Evolutionary conservation across 2,113 vertebrate genomes (phyloP), one percentile per base, ranked within the genome.

Genomic region (Lamprotornis superbus): DNA sequence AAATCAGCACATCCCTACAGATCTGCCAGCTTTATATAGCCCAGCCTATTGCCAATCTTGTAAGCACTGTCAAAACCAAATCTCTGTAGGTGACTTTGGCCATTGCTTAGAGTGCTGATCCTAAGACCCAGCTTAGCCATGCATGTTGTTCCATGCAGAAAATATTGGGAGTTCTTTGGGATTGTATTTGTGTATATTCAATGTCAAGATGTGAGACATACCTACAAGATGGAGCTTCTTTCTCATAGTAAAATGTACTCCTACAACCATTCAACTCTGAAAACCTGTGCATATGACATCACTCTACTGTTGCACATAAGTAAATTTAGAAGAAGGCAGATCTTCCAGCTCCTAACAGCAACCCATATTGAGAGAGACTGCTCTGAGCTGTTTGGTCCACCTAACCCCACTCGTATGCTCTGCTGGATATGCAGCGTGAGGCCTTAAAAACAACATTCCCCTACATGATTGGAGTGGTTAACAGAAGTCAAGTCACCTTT

Each of bases 301-400:
- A 20, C 30, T 65, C n/a, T 56, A 21, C 40, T 80, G 20, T 31
- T 81, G 23, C 46, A 18, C 2, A 0, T 42, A 70, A 75, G 15
- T n/a, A 31, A 50, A 9, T 27, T n/a, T 89, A 15, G 71, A 82
- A 47, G 44, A 23, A 52, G 31, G n/a, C 30, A 80, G 46, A 37
- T 60, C 37, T 88, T 61, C 37, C 25, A n/a, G 64, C 56, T 86
- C 49, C 28, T 39, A 64, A 22, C 3, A 81, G 30, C 47, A 64
- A 7, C 20, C 27, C 15, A n/a, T 0, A 0, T 2, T 71, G 49
- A n/a, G 53, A 82, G 60, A 75, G 42, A 16, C 11, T 60, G 15
- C 46, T 87, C 64, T 59, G 39, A 75, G 57, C 11, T 82, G 18
- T 60, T 77, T 70, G 40, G 27, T 67, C 53, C n/a, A 22, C 14